A percentile compares a stretch with the other conserved stretches of the same genome.
Conservation (phyloP, 2,797 vertebrate genomes). For the Limosa lapponica region DNA sequence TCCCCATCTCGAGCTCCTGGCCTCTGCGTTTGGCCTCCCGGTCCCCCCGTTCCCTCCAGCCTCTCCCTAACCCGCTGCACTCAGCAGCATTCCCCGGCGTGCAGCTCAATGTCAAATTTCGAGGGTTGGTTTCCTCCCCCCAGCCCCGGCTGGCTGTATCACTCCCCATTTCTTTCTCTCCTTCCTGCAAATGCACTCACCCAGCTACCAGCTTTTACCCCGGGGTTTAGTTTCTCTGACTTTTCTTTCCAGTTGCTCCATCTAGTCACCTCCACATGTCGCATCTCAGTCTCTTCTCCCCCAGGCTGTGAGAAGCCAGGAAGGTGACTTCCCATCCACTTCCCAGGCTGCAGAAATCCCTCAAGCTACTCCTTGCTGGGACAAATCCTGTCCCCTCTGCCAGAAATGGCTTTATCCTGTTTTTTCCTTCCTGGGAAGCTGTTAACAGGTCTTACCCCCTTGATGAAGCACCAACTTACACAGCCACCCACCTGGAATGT, state of each 20-base stretch:
- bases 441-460: background rate
- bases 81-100: background rate
- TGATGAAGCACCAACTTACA: background rate
- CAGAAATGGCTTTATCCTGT: background rate
- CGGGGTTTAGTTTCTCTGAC: background rate
- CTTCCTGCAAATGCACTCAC: background rate
- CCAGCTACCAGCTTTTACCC: background rate
- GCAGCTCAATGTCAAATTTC: accelerated
- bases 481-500: accelerated
- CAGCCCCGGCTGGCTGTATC: accelerated
- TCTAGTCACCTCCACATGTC: background rate
- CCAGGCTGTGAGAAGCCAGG: background rate
- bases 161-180: background rate
- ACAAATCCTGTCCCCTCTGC: background rate
- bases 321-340: background rate
- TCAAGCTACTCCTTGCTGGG: background rate
- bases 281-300: background rate
- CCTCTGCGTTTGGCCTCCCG: accelerated
- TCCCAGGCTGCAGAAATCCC: background rate
- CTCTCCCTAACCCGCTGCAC: accelerated
- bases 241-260: background rate
- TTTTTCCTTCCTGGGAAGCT: background rate
- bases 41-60: background rate
- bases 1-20: accelerated
- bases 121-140: background rate